Percentiles rank a stretch among this genome's conserved stretches.
phyloP scores from a whole-genome alignment of 2,113 vertebrate genomes.

The Rhabdornis inornatus region DNA sequence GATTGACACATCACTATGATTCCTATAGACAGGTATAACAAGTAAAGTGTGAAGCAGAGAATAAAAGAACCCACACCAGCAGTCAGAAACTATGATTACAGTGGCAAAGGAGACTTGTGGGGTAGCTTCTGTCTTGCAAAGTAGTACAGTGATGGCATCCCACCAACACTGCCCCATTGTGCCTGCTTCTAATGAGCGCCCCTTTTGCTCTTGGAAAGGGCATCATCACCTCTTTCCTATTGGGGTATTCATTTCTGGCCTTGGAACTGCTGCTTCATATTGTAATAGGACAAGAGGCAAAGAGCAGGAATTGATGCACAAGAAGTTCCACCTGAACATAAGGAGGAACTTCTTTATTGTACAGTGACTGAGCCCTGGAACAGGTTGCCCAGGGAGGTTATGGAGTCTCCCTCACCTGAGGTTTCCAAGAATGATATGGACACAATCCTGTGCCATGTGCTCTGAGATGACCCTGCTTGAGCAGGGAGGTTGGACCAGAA shows the following conservation, averaged over 20 bases:
- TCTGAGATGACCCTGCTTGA: not conserved
- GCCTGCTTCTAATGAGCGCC: not conserved
- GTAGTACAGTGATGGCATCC: fast-evolving
- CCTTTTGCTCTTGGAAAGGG: not conserved
- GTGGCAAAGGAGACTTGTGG: not conserved
- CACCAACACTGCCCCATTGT: not conserved
- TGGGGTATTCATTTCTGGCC: not conserved
- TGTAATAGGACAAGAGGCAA: not conserved
- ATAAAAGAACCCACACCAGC: not conserved
- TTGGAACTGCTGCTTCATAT: not conserved
- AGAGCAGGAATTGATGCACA: not conserved
- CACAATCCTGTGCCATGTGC: not conserved
- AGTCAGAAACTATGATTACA: not conserved
- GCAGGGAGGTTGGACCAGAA: not conserved
- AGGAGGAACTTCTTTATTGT: not conserved
- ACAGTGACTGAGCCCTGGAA: not conserved
- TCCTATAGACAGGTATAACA: not conserved
- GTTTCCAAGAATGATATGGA: not conserved
- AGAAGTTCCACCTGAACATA: not conserved
- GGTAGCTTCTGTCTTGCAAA: not conserved
- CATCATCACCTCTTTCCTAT: not conserved
- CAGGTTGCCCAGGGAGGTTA: not conserved
- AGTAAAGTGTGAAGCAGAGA: fast-evolving
- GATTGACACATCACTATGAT: not conserved
- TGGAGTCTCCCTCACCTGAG: not conserved